Evolutionary conservation across 2,113 vertebrate species (phyloP), one percentile per base, ranked within the genome.

Genomic region (Oreochromis niloticus): DNA sequence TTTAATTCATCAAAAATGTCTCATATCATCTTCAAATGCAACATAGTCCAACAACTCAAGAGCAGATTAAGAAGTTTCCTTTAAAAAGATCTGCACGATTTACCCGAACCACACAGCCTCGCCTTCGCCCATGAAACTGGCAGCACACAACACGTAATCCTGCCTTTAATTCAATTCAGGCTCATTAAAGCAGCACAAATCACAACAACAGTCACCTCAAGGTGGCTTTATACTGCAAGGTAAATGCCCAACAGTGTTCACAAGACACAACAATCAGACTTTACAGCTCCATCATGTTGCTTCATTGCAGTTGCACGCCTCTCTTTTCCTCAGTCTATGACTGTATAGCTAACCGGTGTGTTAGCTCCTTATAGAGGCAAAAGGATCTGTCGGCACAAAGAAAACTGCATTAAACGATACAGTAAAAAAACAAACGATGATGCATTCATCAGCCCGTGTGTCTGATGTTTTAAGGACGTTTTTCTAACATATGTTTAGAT

Each of bases 181-280:
- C 22, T 71, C 39, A 43, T 73, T 46, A 27, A 73, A 16, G 39
- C 22, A 46, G 66, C 66, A 73, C 66, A 27, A 73, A 73, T 46
- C 66, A 46, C 66, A 73, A 43, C 22, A 71, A 3, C 39, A 1
- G 66, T 43, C 36, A 43, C 39, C 22, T 73, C 39, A 3, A 43
- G n/a, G 66, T 71, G 19, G 39, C 22, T 73, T 73, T 16, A 46
- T 27, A 46, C 66, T 27, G 66, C 22, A 73, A 16, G 39, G 7
- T 43, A 27, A 43, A 27, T 0, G 22, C 22, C 39, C 66, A 43
- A 9, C 13, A 43, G 39, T 14, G n/a, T 3, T 73, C 39, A 0
- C 13, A 1, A 46, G 22, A 46, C 39, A 73, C 22, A 71, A 16
- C 36, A 71, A 43, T 0, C 66, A 43, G 12, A 71, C 22, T 16